Evolutionary conservation across 2,797 vertebrate genomes (phyloP), one percentile per base, ranked within the genome.

Genomic region (Dromococcyx pavoninus): DNA sequence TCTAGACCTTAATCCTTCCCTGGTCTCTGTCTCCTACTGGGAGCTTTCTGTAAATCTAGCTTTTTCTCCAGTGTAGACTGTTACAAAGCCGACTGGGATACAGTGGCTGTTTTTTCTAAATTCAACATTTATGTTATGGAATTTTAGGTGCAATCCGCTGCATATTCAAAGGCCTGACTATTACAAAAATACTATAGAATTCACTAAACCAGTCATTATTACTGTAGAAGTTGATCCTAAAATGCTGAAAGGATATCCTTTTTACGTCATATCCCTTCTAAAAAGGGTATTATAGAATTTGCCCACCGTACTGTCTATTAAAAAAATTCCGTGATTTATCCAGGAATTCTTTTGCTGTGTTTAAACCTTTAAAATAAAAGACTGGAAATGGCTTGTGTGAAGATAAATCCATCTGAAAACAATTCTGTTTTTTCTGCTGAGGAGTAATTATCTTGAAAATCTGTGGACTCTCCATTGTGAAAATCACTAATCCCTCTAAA

Each of bases 401-500:
- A 80, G 62, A 75, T 89, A 94, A 96, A 89, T 23, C 72, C n/a
- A 56, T 66, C 85, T 86, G 89, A 92, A 95, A 95, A 92, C 79
- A 93, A 78, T 88, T 86, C 39, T 83, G 2, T 58, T 88, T 96
- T 91, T 89, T 79, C 69, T 91, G 35, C 58, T 76, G 75, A 86
- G 65, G 79, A 84, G 89, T 96, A 96, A 96, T 97, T 96, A 95
- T 86, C 79, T 67, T 95, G 85, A 93, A 96, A 95, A 95, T 94
- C 93, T 94, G 76, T 43, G 30, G 92, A 66, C 65, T 23, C 56
- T 91, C 76, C 89, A 93, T 94, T 95, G 94, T 92, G 88, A 94
- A 96, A 93, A 78, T 86, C 93, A 80, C 88, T 94, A 97, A 96
- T 96, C 93, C 79, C 33, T 91, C 70, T 94, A 95, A 94, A 96